phyloP scores from a whole-genome alignment of 1,140 invertebrate genomes.

The Alviniconcha marisindica region DNA sequence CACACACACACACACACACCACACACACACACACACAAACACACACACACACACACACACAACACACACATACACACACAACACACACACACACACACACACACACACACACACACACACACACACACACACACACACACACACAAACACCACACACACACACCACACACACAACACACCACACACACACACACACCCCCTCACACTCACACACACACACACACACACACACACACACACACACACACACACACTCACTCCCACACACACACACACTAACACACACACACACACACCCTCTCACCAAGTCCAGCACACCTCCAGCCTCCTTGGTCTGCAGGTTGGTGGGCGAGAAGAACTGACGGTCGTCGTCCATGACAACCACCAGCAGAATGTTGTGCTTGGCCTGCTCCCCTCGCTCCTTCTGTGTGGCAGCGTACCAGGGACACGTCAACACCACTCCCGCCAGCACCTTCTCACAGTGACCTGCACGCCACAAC shows the following conservation, averaged over 20 bases:
- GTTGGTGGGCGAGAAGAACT: conserved; percentile 59
- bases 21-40: too few species aligned
- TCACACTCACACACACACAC: background rate
- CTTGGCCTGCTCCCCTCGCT: conserved; percentile 61
- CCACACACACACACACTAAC: background rate
- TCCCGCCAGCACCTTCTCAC: conserved; percentile 47
- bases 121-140: too few species aligned
- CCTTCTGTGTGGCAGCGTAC: conserved; percentile 61
- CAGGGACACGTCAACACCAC: conserved; percentile 59
- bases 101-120: background rate
- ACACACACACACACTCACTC: background rate
- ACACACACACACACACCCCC: too few species aligned
- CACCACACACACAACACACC: too few species aligned
- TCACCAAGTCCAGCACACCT: conserved; percentile 58
- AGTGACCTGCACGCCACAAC: conserved; percentile 48
- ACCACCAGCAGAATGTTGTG: conserved; percentile 63
- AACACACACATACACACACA: too few species aligned
- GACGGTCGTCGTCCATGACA: conserved; percentile 51
- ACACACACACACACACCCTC: background rate
- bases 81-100: background rate
- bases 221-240: background rate
- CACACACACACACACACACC: too few species aligned
- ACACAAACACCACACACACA: too few species aligned
- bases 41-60: too few species aligned
- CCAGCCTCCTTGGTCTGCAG: conserved; percentile 53